These are phyloP conservation scores for Alethe diademata DNA, from an alignment of 2,113 vertebrate species.

Conservation along the genomic window DNA sequence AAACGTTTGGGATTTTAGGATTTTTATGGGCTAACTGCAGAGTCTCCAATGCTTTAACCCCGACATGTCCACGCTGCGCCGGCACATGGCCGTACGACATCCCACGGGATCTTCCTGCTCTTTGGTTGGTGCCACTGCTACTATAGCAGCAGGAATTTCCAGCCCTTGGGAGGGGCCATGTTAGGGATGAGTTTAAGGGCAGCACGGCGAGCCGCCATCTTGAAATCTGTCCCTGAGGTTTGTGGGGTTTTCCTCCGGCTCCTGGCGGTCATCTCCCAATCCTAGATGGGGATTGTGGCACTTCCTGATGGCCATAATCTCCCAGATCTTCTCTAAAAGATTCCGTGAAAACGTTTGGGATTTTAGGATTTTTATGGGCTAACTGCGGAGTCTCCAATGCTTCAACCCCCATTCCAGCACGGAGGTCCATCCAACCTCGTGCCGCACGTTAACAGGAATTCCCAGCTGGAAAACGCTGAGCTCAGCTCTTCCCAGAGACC, in stretches of 20 bases:
- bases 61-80: too few species aligned
- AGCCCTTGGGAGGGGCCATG: rapidly evolving
- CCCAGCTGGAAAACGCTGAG: not conserved
- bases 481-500: not conserved
- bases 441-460: too few species aligned
- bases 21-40: too few species aligned
- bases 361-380: not conserved
- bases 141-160: too few species aligned
- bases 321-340: too few species aligned
- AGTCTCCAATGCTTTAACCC: too few species aligned
- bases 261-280: not conserved
- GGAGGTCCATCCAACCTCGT: rapidly evolving
- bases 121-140: too few species aligned
- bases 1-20: rapidly evolving
- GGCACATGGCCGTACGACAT: too few species aligned
- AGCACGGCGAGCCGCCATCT: rapidly evolving
- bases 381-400: not conserved
- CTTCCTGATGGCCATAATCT: rapidly evolving
- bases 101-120: too few species aligned
- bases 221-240: rapidly evolving
- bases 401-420: not conserved
- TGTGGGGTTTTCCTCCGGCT: not conserved
- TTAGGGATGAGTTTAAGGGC: not conserved
- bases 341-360: rapidly evolving
- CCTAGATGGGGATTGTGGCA: not conserved